Conservation (phyloP, 2,113 vertebrate species). For the Gallinago undulata region DNA sequence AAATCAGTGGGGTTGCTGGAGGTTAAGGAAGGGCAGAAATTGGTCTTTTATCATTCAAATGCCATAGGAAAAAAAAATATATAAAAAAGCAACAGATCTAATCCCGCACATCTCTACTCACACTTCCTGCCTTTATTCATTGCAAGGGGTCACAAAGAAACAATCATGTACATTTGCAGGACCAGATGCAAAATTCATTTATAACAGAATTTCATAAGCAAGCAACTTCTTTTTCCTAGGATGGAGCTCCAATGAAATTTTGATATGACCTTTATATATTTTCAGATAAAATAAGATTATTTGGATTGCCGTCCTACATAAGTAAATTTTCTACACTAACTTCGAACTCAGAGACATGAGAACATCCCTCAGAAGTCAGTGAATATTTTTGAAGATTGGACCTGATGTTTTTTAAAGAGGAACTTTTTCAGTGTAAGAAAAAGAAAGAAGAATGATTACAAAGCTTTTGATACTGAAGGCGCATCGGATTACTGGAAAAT, state of each 20-base stretch:
- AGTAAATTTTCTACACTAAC: constrained; percentile 30
- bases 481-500: background rate
- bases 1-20: constrained; percentile 49
- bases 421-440: background rate
- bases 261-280: constrained; percentile 3
- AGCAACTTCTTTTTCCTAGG: constrained; percentile 1
- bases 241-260: constrained; percentile 28
- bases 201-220: constrained; percentile 27
- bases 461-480: background rate
- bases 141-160: background rate
- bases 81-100: background rate
- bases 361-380: background rate
- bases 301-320: background rate
- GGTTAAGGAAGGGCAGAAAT: constrained; percentile 59
- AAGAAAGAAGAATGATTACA: background rate
- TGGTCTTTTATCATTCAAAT: constrained; percentile 58
- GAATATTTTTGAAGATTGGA: constrained; percentile 16
- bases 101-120: background rate
- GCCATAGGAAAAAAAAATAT: background rate
- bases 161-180: background rate
- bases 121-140: background rate
- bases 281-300: constrained; percentile 39
- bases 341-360: background rate
- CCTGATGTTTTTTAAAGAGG: background rate
- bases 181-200: constrained; percentile 35